Percentiles rank a stretch among this genome's conserved stretches.
Evolutionary conservation across 2,888 invertebrate species (phyloP).

Genomic region (Bombyx huttoni): DNA sequence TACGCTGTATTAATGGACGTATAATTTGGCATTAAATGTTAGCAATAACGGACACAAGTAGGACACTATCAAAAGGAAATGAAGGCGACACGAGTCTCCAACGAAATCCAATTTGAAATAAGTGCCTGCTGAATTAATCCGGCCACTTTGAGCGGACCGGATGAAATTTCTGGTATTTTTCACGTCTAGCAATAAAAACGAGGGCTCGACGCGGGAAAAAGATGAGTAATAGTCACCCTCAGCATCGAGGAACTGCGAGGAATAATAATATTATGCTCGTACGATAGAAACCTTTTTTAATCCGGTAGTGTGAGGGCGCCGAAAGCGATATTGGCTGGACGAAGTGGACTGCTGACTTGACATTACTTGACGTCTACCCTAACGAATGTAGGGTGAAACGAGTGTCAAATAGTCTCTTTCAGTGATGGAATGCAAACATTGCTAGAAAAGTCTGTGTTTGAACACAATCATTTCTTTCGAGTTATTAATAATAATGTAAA

Average conservation of each 20-base stretch:
- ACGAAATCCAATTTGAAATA: slow-evolving; percentile 70
- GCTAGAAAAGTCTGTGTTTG: neutral
- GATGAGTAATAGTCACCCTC: slow-evolving; percentile 63
- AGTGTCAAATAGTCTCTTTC: neutral
- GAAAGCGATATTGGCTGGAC: slow-evolving; percentile 18
- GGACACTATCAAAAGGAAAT: slow-evolving; percentile 57
- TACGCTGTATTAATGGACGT: slow-evolving; percentile 15
- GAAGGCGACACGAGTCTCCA: slow-evolving; percentile 41
- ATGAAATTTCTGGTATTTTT: slow-evolving; percentile 71
- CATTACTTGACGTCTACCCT: neutral
- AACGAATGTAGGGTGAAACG: neutral
- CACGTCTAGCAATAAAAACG: slow-evolving; percentile 69
- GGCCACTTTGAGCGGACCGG: slow-evolving; percentile 62
- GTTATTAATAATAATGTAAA: too few relatives aligned
- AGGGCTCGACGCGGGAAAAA: slow-evolving; percentile 55
- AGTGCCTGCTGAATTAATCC: slow-evolving; percentile 72
- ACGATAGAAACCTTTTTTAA: slow-evolving; percentile 51
- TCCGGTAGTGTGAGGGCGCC: slow-evolving; percentile 28
- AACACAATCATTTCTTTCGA: too few relatives aligned
- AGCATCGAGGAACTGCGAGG: slow-evolving; percentile 54
- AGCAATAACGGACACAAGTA: slow-evolving; percentile 17
- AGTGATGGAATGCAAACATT: neutral
- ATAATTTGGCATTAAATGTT: slow-evolving; percentile 30
- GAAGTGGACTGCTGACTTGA: slow-evolving; percentile 2
- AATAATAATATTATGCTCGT: slow-evolving; percentile 63